Evolutionary conservation across 1,140 invertebrate genomes (phyloP), one percentile per base, ranked within the genome.

Genomic region (Pseudoatta argentina): DNA sequence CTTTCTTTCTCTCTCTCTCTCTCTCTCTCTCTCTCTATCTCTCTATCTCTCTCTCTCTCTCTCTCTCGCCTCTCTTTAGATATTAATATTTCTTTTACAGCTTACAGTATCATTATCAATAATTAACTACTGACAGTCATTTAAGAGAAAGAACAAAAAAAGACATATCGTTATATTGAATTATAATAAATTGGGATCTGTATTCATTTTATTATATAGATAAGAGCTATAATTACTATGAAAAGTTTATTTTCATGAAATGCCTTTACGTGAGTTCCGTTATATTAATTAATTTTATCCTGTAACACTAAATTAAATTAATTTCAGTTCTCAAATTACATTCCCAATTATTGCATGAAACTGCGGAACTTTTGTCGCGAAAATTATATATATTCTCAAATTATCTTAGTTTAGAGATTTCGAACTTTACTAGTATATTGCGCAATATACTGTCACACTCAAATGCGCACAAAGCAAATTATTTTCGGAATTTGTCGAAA

Each of bases 211-310:
- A 63, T 77, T n/a, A 64, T 7, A n/a, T 24, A 44, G 8, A 2
- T 44, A 27, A 53, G 30, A 55, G 5, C 7, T 30, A 30, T 63
- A 64, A 64, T 77, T 30, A 27, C 7, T 21, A n/a, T 14, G 24
- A 64, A 51, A 64, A 57, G 18, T 75, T 48, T 64, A 51, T 78
- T 64, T 39, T 12, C 24, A 39, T 34, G 1, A 75, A 57, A 75
- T 57, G 34, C 27, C 18, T 34, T 67, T 44, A 39, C 1, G 7
- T 67, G 12, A 12, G 12, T 34, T 75, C 21, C 24, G 8, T 24
- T 44, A 24, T 24, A 27, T 48, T 66, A 66, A 78, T 78, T 78
- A 78, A 78, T 79, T 39, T 69, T 55, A 55, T 79, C 6, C 18
- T 27, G 4, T 34, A 48, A 18, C 16, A 14, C 30, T 34, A 27